A percentile compares a stretch with the other conserved stretches of the same genome.
phyloP scores from a whole-genome alignment of 1,140 invertebrate species.

The Nasonia giraulti region DNA sequence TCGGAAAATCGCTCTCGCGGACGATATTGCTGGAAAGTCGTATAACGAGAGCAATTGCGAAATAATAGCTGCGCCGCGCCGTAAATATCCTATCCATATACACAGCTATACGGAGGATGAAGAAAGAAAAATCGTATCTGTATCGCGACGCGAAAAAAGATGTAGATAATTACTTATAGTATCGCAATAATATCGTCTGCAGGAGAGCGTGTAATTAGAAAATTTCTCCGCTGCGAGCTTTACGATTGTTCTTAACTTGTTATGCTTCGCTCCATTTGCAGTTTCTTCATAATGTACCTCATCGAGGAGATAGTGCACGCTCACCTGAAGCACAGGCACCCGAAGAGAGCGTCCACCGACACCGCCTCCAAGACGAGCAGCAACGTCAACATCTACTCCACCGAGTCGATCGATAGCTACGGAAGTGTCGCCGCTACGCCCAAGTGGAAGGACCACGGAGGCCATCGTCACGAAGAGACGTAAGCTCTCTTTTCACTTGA shows the following conservation, averaged over 20 bases:
- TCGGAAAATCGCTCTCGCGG: neutral
- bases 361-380: slow-evolving; percentile 45
- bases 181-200: neutral
- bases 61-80: neutral
- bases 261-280: slow-evolving; percentile 55
- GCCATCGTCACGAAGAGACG: slow-evolving; percentile 23
- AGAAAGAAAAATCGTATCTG: neutral
- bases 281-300: slow-evolving; percentile 91
- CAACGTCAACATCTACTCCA: slow-evolving; percentile 55
- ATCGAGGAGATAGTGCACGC: slow-evolving; percentile 88
- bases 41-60: neutral
- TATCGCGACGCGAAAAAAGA: neutral
- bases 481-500: neutral
- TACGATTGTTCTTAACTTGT: neutral
- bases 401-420: slow-evolving; percentile 66
- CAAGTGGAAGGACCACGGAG: slow-evolving; percentile 31
- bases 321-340: slow-evolving; percentile 74
- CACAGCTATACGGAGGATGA: too few species aligned
- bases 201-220: neutral
- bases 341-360: slow-evolving; percentile 62
- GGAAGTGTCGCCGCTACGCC: slow-evolving; percentile 2
- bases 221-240: neutral
- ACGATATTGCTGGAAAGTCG: neutral
- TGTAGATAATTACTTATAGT: too few species aligned
- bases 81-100: neutral